phyloP scores from a whole-genome alignment of 2,888 invertebrate genomes.

The Hyles lineata region DNA sequence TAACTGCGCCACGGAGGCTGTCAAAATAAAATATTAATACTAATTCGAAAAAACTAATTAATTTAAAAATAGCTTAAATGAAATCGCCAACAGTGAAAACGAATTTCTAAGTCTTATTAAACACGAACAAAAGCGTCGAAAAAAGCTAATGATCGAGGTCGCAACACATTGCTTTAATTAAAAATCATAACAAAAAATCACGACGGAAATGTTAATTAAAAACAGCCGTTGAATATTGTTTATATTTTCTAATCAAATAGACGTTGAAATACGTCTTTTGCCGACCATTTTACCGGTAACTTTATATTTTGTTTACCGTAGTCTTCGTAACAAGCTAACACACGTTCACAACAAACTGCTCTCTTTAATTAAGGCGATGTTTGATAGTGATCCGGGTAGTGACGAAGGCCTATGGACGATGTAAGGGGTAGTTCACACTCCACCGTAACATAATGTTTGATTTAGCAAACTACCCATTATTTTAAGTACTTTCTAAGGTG shows the following conservation, averaged over 20 bases:
- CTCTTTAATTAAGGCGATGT: slow-evolving; percentile 47
- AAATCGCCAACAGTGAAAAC: background rate
- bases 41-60: background rate
- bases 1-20: too few relatives aligned
- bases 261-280: background rate
- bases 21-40: background rate
- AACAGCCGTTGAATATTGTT: background rate
- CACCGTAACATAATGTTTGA: background rate
- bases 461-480: background rate
- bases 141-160: background rate
- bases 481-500: background rate
- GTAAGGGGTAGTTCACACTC: slow-evolving; percentile 24
- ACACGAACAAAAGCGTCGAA: background rate
- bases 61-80: background rate
- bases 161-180: background rate
- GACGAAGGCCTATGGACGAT: slow-evolving; percentile 35
- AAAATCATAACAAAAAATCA: background rate
- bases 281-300: slow-evolving; percentile 10
- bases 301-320: slow-evolving; percentile 28
- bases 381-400: slow-evolving; percentile 42
- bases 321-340: slow-evolving; percentile 24
- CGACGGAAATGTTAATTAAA: background rate
- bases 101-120: background rate
- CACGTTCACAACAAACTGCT: slow-evolving; percentile 37
- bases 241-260: background rate